These are phyloP conservation scores for Empidonax traillii DNA, from an alignment of 2,113 vertebrate species.

Conservation along the genomic window DNA sequence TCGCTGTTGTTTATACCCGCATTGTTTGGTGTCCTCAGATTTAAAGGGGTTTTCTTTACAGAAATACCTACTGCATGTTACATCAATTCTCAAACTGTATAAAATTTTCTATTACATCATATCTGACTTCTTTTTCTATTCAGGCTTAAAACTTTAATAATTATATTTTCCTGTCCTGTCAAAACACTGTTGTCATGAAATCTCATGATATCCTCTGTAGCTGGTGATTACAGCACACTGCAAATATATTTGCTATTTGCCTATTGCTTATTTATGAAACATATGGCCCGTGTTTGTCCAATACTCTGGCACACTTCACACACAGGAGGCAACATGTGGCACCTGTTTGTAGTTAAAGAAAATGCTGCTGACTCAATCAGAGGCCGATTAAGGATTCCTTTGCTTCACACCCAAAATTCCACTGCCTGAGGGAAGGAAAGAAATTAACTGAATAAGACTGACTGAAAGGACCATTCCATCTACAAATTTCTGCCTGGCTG, in stretches of 20 bases:
- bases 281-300: constrained; percentile 2
- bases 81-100: neutral
- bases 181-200: neutral
- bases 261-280: constrained; percentile 17
- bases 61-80: neutral
- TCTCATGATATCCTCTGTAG: neutral
- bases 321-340: neutral
- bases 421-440: neutral
- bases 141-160: neutral
- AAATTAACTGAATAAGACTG: neutral
- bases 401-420: neutral
- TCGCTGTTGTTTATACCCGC: neutral
- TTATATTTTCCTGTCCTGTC: neutral
- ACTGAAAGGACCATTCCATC: neutral
- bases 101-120: neutral
- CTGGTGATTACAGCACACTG: neutral
- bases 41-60: neutral
- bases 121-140: neutral
- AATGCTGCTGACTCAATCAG: neutral
- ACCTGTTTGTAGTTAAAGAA: constrained; percentile 12
- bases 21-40: neutral
- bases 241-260: constrained; percentile 15
- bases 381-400: neutral
- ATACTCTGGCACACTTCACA: neutral
- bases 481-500: neutral